Evolutionary conservation across 2,888 invertebrate genomes (phyloP).

Genomic region (Trachelus stipa): DNA sequence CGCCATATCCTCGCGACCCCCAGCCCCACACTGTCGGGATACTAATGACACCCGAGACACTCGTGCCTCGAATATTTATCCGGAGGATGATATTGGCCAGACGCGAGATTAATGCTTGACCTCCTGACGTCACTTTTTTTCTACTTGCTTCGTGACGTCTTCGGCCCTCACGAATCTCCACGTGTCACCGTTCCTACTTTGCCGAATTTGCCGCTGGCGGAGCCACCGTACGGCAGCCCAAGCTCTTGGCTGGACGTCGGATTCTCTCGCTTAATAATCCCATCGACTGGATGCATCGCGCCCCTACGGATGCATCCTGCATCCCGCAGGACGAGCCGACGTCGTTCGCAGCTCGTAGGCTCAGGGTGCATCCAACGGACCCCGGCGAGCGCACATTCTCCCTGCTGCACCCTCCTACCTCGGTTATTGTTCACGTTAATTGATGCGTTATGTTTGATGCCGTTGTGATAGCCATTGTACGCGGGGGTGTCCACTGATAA

Average conservation of each 20-base stretch:
- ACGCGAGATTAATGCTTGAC: conserved; percentile 63
- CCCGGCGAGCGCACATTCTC: not conserved
- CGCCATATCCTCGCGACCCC: not conserved
- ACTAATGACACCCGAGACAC: conserved; percentile 44
- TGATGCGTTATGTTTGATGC: conserved; percentile 68
- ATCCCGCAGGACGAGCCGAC: not conserved
- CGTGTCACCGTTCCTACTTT: not conserved
- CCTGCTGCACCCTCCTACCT: conserved; percentile 43
- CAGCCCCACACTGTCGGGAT: conserved; percentile 12
- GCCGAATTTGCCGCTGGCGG: not conserved
- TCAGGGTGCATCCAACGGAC: not conserved
- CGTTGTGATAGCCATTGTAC: conserved; percentile 66
- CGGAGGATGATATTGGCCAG: conserved; percentile 59
- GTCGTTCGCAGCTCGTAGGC: not conserved
- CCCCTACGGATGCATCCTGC: not conserved
- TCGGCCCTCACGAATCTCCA: not conserved
- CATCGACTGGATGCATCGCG: not conserved
- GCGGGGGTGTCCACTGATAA: conserved; percentile 67
- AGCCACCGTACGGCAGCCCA: not conserved
- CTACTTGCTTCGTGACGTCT: not conserved
- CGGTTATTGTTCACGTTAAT: conserved; percentile 67
- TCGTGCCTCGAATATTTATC: conserved; percentile 64
- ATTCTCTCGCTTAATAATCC: not conserved
- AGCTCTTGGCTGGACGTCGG: not conserved
- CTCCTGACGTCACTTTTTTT: conserved; percentile 1